Base-by-base conservation (phyloP, 2,113 vertebrate genomes). In the Nansenia antarctica region DNA sequence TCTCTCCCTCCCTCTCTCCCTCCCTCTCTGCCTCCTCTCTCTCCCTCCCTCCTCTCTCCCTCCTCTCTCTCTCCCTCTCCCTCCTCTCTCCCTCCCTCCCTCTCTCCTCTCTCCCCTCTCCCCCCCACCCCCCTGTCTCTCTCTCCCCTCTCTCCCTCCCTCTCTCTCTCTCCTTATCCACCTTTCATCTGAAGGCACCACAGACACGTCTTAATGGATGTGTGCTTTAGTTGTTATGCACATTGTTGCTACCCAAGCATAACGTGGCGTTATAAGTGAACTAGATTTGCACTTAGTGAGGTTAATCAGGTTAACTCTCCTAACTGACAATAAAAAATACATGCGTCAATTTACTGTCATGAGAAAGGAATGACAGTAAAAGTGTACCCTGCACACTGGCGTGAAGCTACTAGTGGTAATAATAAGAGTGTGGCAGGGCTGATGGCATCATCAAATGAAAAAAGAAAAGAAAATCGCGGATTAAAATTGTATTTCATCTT, bases 271-370 rank as follows among this genome's bases (percentile, higher is more conserved):
- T 65, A 65, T 77, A 70, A 81, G 67, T 78, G 63, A 80, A 69
- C 64, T 37, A 69, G 70, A 82, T 78, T 79, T 80, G 74, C 80
- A 79, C 82, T 81, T 82, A 85, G 65, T n/a, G 26, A 18, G 42
- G 67, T 65, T 85, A 74, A 79, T 88, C 57, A 78, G 65, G 64
- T 84, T 82, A 79, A 70, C 69, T 77, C 63, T 61, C 52, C 26
- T 20, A 5, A 54, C 67, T 67, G 80, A 62, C 65, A 42, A 55
- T 71, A 30, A 80, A 77, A 85, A 83, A 83, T 83, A 63, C 62
- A 59, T 7, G 77, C 74, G 78, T 71, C 35, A 73, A 59, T 62
- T 29, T 2, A 59, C 22, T 42, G 60, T 35, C 29, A 65, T 58
- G 15, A 31, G 26, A 30, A 47, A 4, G 20, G 62, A 77, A 42